Conservation (phyloP, 2,113 vertebrate genomes). For the Petrocephalus microphthalmus region DNA sequence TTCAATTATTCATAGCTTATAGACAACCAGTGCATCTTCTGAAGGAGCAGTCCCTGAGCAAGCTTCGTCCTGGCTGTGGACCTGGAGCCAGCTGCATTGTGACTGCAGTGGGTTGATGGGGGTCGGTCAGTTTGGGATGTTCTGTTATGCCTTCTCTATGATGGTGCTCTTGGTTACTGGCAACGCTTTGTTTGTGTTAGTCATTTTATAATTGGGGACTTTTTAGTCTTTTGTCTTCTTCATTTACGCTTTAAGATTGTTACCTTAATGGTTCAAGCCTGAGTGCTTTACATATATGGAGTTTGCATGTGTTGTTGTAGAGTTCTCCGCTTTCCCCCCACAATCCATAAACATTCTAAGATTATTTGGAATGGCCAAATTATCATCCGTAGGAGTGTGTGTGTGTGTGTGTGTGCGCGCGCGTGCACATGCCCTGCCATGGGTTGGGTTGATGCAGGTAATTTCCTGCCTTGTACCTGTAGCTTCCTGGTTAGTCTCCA, state of each 20-base stretch:
- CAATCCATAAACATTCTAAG: background rate
- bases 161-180: background rate
- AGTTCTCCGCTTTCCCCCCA: background rate
- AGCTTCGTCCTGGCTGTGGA: background rate
- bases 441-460: background rate
- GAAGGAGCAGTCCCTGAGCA: slow-evolving; percentile 28
- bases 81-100: background rate
- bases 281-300: background rate
- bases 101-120: background rate
- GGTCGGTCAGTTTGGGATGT: background rate
- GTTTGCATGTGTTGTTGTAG: background rate
- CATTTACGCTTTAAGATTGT: background rate
- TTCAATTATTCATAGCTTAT: slow-evolving; percentile 56
- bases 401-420: background rate
- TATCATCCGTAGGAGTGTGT: background rate
- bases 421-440: background rate
- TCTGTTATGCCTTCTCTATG: background rate
- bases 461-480: background rate
- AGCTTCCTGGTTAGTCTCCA: background rate
- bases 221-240: background rate
- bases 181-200: background rate
- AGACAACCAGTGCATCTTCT: slow-evolving; percentile 46
- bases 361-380: background rate
- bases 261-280: background rate
- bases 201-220: background rate